A percentile compares a stretch with the other conserved stretches of the same genome.
Conservation (phyloP, 2,113 vertebrate species). For the Plecotus auritus region DNA sequence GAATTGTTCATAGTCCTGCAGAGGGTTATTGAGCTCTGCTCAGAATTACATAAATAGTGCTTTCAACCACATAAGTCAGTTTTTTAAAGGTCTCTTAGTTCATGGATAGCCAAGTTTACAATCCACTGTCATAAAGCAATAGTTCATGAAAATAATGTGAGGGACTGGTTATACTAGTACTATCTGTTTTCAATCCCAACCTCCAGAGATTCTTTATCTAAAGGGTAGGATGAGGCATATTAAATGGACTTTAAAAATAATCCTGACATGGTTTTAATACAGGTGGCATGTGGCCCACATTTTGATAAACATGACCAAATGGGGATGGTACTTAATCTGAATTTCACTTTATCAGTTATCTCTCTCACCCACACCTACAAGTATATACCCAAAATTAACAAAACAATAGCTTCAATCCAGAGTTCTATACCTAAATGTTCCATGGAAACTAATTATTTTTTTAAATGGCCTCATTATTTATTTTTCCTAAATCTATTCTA, state of each 20-base stretch:
- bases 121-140: neutral
- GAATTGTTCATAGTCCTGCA: neutral
- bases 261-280: neutral
- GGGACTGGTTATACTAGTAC: neutral
- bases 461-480: neutral
- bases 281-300: neutral
- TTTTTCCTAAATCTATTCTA: neutral
- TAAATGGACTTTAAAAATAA: neutral
- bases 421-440: neutral
- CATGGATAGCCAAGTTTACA: neutral
- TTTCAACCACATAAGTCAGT: neutral
- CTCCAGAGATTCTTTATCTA: neutral
- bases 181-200: neutral
- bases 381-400: neutral
- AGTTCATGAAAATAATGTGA: neutral
- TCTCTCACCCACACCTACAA: neutral
- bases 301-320: neutral
- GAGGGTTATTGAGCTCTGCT: neutral
- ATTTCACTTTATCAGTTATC: neutral
- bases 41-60: neutral
- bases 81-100: neutral
- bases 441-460: neutral
- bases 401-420: neutral
- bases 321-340: neutral
- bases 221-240: neutral